Conservation (phyloP, 2,113 vertebrate genomes). For the Lepidiolamprologus cunningtoni region DNA sequence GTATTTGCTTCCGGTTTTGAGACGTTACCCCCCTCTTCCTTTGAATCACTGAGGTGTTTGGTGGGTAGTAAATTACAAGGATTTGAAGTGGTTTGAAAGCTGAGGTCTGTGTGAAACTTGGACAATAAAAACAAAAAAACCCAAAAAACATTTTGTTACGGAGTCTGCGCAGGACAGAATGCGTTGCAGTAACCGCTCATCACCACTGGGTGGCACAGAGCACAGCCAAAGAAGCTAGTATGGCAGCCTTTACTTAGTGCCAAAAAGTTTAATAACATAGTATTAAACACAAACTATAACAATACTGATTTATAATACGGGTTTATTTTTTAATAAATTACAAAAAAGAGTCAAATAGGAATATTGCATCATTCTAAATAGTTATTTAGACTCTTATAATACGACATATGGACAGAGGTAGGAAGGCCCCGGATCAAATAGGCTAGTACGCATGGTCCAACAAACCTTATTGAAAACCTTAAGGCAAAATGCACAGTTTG, state of each 20-base stretch:
- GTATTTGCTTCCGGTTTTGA: constrained; percentile 47
- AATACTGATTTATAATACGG: too few species aligned
- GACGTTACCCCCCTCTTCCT: background rate
- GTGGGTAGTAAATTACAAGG: background rate
- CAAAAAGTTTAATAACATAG: background rate
- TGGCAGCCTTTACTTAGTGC: background rate
- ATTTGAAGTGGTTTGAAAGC: accelerated
- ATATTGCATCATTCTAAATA: background rate
- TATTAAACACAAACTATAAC: background rate
- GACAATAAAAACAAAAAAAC: background rate
- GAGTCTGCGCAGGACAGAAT: background rate
- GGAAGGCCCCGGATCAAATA: background rate
- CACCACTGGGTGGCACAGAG: constrained; percentile 36
- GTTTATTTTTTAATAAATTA: background rate
- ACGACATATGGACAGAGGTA: background rate
- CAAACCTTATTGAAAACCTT: background rate
- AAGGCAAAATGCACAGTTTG: background rate
- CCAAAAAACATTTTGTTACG: background rate
- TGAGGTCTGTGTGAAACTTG: background rate
- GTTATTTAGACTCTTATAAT: background rate
- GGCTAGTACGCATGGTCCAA: background rate
- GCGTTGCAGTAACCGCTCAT: background rate
- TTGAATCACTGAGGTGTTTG: background rate
- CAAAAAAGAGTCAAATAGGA: background rate
- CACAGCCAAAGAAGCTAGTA: background rate